Conservation (phyloP, 2,797 vertebrate species). For the Gallinago solitaria region DNA sequence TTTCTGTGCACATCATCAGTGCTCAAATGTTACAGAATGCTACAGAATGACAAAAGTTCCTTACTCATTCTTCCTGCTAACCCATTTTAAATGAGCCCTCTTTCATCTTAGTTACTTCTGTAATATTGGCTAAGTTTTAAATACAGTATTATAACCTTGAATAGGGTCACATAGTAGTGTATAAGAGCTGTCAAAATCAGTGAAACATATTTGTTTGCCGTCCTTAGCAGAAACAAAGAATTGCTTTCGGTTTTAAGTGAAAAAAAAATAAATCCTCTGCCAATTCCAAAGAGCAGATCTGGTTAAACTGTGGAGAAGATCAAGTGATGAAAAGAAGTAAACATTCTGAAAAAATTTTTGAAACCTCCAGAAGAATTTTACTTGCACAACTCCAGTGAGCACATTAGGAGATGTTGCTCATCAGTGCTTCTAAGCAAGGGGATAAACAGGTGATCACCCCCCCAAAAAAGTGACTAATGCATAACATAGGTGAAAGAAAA, state of each 20-base stretch:
- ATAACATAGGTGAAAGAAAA: rapidly evolving
- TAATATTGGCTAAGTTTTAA: background rate
- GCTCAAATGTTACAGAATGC: background rate
- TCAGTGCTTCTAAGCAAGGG: background rate
- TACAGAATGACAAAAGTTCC: background rate
- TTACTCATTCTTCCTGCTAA: background rate
- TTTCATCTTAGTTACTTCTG: background rate
- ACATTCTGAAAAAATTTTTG: background rate
- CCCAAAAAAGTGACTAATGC: background rate
- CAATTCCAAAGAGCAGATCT: background rate
- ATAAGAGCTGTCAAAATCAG: background rate
- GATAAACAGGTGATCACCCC: background rate
- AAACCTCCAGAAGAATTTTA: background rate
- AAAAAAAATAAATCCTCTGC: too few species aligned
- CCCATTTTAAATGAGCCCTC: background rate
- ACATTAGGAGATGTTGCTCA: background rate
- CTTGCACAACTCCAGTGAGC: background rate
- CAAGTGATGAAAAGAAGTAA: background rate
- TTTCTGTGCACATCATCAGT: background rate
- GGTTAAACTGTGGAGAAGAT: background rate
- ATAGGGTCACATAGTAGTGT: background rate
- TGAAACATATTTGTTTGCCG: background rate
- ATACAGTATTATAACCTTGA: background rate
- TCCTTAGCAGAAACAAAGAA: background rate
- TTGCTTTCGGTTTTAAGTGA: background rate